Base-by-base conservation (phyloP, 2,113 vertebrate genomes). In the Calyptommatus sinebrachiatus region DNA sequence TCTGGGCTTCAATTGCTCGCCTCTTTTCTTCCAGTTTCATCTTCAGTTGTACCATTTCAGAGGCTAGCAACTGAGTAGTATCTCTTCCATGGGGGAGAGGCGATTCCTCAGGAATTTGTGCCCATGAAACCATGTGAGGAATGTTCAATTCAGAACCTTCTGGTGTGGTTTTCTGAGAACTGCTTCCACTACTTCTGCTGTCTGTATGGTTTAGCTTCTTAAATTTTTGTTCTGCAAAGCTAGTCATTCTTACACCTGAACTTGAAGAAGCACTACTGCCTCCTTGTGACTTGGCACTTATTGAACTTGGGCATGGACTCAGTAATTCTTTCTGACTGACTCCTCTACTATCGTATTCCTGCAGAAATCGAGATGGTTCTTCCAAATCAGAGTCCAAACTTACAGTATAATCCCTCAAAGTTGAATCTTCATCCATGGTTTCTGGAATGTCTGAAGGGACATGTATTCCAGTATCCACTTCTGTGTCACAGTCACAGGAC, bases 1-100 rank as follows among this genome's bases (percentile, higher is more conserved):
- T 99, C 91, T 99, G 98, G 24, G 98, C 97, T 91, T 99, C 98
- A 22, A 99, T 99, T 10, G 98, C 98, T 82, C 97, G 94, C 5
- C 98, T 95, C 88, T 99, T 99, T 86, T 99, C 98, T 87, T 99
- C 98, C 8, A 99, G 92, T 46, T 97, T 96, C 97, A 99, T 98
- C 83, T 96, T 95, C 63, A 99, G 93, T 68, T 99, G 96, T 0
- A 98, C 97, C 97, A 99, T 97, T 92, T 99, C 98, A 1, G 97
- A 97, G 31, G 98, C 98, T 94, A 99, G 94, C 81, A 97, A 94
- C 83, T 99, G 98, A 1, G 97, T 97, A 0, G 97, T 96, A 85
- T 99, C 98, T 82, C 94, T 96, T 16, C 94, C 93, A 1, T 92
- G 89, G 85, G 96, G 89, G 70, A 94, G 81, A 50, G 95, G 89